phyloP scores from a whole-genome alignment of 2,113 vertebrate genomes.

The Heterotilapia buettikoferi region DNA sequence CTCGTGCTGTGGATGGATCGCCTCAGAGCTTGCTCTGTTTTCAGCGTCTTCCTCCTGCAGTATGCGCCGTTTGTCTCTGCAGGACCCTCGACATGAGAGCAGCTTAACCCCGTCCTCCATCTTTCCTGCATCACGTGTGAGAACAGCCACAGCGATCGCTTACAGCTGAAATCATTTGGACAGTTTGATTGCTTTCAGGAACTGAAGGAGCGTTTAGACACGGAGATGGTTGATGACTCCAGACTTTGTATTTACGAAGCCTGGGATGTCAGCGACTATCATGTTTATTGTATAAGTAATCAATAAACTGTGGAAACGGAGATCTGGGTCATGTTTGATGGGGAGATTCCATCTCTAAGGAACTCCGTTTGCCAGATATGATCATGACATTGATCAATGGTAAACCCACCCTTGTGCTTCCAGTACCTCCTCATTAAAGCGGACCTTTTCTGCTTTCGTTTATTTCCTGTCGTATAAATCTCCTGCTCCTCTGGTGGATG shows the following conservation, averaged over 20 bases:
- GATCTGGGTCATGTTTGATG: neutral
- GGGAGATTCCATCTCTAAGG: neutral
- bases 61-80: neutral
- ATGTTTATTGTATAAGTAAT: neutral
- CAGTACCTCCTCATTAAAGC: neutral
- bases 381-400: neutral
- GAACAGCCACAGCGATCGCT: fast-evolving
- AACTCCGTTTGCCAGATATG: neutral
- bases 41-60: neutral
- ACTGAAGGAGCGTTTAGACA: no score
- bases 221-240: neutral
- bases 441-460: neutral
- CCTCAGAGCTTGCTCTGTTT: neutral
- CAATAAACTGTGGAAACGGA: neutral
- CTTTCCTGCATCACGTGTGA: neutral
- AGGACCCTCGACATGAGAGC: neutral
- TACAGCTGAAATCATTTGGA: neutral
- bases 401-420: neutral
- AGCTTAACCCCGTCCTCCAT: neutral
- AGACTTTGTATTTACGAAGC: neutral
- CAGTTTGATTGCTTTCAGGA: neutral
- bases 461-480: neutral
- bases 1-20: neutral
- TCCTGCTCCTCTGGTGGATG: neutral
- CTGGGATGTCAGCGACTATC: neutral